Percentiles rank a stretch among this genome's conserved stretches.
Evolutionary conservation across 1,140 invertebrate species (phyloP).

Genomic region (Batillaria attramentaria): DNA sequence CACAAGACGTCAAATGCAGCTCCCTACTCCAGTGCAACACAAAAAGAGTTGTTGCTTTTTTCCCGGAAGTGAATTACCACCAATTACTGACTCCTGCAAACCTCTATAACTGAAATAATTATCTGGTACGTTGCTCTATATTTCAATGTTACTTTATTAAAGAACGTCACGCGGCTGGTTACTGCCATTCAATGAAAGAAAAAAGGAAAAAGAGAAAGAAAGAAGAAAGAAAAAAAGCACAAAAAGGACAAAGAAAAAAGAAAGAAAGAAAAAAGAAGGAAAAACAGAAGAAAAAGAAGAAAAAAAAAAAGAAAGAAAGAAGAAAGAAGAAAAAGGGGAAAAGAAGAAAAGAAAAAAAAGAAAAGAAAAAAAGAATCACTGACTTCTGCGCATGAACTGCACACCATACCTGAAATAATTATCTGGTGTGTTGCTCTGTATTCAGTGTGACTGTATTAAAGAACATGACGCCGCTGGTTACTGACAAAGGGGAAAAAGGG

Average conservation of each 20-base stretch:
- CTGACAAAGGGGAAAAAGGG: no score
- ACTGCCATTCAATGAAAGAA: neutral
- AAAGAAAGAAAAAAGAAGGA: slow-evolving; percentile 20
- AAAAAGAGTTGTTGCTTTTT: neutral
- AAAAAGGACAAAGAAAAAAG: neutral
- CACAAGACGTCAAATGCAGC: no score
- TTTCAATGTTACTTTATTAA: no score
- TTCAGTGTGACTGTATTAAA: no score
- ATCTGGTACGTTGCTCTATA: no score
- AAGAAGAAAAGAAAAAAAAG: slow-evolving; percentile 1
- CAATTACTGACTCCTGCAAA: no score
- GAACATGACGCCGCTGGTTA: no score
- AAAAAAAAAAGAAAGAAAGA: slow-evolving; percentile 3
- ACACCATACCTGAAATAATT: no score
- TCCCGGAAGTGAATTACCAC: neutral
- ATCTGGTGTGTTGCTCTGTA: no score
- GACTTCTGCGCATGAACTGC: neutral
- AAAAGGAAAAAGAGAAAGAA: neutral
- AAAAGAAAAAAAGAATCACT: neutral
- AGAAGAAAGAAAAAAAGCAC: slow-evolving; percentile 20
- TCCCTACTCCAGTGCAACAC: slow-evolving; percentile 18
- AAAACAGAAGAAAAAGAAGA: slow-evolving; percentile 24
- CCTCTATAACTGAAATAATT: slow-evolving; percentile 1
- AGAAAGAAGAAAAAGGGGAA: slow-evolving; percentile 24
- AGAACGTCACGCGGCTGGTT: neutral